These are phyloP conservation scores for Platichthys flesus DNA, from an alignment of 2,113 vertebrate genomes.

Conservation along the genomic window DNA sequence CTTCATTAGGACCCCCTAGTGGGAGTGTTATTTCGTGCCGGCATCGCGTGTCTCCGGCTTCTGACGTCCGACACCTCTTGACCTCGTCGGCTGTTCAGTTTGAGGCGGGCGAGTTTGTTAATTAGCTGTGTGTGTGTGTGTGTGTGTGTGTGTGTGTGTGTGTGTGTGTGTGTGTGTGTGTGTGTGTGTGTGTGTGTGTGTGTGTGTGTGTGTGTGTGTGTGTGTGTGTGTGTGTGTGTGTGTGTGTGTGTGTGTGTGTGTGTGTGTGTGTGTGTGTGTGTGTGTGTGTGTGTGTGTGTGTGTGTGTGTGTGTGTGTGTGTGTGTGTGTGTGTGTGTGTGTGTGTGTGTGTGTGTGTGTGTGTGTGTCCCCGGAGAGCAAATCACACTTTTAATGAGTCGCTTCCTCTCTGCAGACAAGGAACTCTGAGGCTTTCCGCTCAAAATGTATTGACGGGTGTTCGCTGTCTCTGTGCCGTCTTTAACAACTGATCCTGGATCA, in stretches of 20 bases:
- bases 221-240: constrained; percentile 56
- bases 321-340: constrained; percentile 56
- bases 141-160: constrained; percentile 55
- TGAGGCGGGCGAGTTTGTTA: constrained; percentile 60
- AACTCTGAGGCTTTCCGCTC: constrained; percentile 35
- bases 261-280: constrained; percentile 60
- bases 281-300: constrained; percentile 55
- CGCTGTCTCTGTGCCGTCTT: constrained; percentile 7
- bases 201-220: constrained; percentile 55
- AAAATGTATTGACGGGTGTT: constrained; percentile 35
- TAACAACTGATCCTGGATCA: constrained; percentile 25
- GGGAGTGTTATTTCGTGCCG: constrained; percentile 49
- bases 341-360: constrained; percentile 56
- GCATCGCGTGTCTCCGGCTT: constrained; percentile 23
- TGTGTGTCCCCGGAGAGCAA: constrained; percentile 61
- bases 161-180: constrained; percentile 62
- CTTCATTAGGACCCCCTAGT: constrained; percentile 44
- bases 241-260: constrained; percentile 56
- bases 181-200: constrained; percentile 55
- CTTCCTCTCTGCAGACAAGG: constrained; percentile 31
- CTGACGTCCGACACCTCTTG: constrained; percentile 48
- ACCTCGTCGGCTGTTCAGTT: constrained; percentile 53
- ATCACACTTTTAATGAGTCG: constrained; percentile 71
- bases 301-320: constrained; percentile 61
- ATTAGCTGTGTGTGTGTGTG: constrained; percentile 68